Evolutionary conservation across 2,113 vertebrate genomes (phyloP).

Genomic region (Oncorhynchus nerka): DNA sequence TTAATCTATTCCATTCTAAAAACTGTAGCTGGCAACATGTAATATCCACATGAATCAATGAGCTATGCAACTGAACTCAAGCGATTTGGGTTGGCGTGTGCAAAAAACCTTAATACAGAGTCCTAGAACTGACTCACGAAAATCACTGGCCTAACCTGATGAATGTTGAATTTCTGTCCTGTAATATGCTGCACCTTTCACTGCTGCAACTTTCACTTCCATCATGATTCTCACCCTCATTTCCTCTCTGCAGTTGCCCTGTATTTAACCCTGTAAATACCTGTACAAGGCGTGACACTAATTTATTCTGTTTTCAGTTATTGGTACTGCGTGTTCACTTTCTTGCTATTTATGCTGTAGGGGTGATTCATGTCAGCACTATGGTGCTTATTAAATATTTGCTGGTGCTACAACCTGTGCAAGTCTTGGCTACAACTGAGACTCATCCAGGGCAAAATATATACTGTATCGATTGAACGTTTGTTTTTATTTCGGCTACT

Average conservation of each 20-base stretch:
- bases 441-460: slow-evolving; percentile 44
- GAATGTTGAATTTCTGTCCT: slow-evolving; percentile 79
- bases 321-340: slow-evolving; percentile 56
- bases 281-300: slow-evolving; percentile 72
- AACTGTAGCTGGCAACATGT: slow-evolving; percentile 54
- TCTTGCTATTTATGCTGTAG: slow-evolving; percentile 58
- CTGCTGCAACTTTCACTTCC: slow-evolving; percentile 45
- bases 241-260: slow-evolving; percentile 48
- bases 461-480: slow-evolving; percentile 61
- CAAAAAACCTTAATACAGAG: slow-evolving; percentile 23
- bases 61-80: slow-evolving; percentile 66
- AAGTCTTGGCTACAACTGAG: slow-evolving; percentile 59
- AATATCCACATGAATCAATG: slow-evolving; percentile 27
- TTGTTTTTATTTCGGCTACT: slow-evolving; percentile 56
- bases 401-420: slow-evolving; percentile 71
- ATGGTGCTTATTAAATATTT: slow-evolving; percentile 41
- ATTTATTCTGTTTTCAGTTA: slow-evolving; percentile 69
- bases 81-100: slow-evolving; percentile 42
- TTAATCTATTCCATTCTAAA: slow-evolving; percentile 18
- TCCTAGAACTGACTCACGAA: slow-evolving; percentile 34
- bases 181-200: slow-evolving; percentile 75
- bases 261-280: slow-evolving; percentile 67
- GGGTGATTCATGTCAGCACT: slow-evolving; percentile 64
- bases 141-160: slow-evolving; percentile 63
- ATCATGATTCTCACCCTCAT: slow-evolving; percentile 30